A percentile compares a stretch with the other conserved stretches of the same genome.
phyloP scores from a whole-genome alignment of 2,888 invertebrate genomes.

The Caenorhabditis afra region DNA sequence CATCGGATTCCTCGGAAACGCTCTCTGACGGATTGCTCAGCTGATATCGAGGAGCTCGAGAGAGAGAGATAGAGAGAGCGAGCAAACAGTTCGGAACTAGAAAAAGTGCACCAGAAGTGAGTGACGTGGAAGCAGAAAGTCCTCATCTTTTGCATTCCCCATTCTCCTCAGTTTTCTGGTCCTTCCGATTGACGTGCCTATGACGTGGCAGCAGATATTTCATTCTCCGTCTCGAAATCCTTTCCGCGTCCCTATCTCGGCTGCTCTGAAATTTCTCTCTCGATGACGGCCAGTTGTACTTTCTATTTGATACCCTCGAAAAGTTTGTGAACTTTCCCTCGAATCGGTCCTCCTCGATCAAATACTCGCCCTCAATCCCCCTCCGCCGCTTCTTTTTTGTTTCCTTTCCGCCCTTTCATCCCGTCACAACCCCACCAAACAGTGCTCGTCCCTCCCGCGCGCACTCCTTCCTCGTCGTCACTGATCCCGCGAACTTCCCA shows the following conservation, averaged over 20 bases:
- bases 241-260: not conserved
- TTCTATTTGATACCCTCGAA: slow-evolving; percentile 37
- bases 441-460: not conserved
- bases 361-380: slow-evolving; percentile 19
- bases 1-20: not conserved
- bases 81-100: slow-evolving; percentile 26
- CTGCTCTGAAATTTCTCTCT: not conserved
- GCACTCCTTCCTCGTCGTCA: slow-evolving; percentile 9
- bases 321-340: slow-evolving; percentile 13
- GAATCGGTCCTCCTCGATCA: slow-evolving; percentile 29
- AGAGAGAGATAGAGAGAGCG: slow-evolving; percentile 10
- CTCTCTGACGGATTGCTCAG: slow-evolving; percentile 8
- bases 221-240: too few relatives aligned
- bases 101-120: slow-evolving; percentile 8
- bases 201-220: not conserved
- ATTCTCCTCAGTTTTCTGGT: too few relatives aligned
- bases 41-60: slow-evolving; percentile 2
- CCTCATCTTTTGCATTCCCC: not conserved
- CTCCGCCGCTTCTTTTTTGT: slow-evolving; percentile 9
- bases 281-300: slow-evolving; percentile 34
- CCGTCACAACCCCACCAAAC: slow-evolving; percentile 10
- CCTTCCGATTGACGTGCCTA: too few relatives aligned
- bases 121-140: not conserved
- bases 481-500: slow-evolving; percentile 12
- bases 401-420: slow-evolving; percentile 26